Conservation (phyloP, 1,140 invertebrate species). For the Portunus trituberculatus region DNA sequence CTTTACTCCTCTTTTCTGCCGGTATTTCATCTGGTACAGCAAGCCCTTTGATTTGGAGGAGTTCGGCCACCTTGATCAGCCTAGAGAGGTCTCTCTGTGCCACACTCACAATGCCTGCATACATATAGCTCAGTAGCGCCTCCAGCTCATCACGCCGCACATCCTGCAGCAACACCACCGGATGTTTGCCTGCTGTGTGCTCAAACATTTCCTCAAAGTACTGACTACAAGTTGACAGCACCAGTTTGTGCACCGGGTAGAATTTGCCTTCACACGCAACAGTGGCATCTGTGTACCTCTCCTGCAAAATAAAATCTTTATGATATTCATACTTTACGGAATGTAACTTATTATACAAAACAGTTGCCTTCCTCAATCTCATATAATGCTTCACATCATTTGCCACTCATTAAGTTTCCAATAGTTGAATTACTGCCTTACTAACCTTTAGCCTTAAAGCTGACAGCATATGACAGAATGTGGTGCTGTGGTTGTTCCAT, state of each 20-base stretch:
- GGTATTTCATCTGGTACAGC: constrained; percentile 64
- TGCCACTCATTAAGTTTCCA: background rate
- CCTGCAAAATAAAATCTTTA: constrained; percentile 21
- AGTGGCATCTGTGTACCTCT: constrained; percentile 76
- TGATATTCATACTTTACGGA: background rate
- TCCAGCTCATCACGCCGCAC: constrained; percentile 92
- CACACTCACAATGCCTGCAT: constrained; percentile 93
- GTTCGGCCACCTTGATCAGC: constrained; percentile 90
- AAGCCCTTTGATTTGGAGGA: constrained; percentile 84
- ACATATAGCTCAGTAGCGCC: constrained; percentile 94
- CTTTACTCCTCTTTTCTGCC: constrained; percentile 32
- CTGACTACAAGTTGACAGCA: constrained; percentile 92
- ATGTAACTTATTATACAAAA: background rate
- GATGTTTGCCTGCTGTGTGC: constrained; percentile 87
- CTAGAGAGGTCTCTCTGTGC: constrained; percentile 90
- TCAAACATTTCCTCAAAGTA: constrained; percentile 84
- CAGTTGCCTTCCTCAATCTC: background rate
- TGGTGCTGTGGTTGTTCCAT: constrained; percentile 76
- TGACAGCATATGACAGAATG: constrained; percentile 75
- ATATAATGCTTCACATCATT: background rate
- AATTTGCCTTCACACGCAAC: constrained; percentile 82
- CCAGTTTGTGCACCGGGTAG: constrained; percentile 89
- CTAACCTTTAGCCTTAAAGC: constrained; percentile 73
- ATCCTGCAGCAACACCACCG: constrained; percentile 93
- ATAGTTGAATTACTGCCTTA: background rate